A percentile compares a stretch with the other conserved stretches of the same genome.
Evolutionary conservation across 1,140 invertebrate genomes (phyloP).

Genomic region (Drosophila quadrilineata): DNA sequence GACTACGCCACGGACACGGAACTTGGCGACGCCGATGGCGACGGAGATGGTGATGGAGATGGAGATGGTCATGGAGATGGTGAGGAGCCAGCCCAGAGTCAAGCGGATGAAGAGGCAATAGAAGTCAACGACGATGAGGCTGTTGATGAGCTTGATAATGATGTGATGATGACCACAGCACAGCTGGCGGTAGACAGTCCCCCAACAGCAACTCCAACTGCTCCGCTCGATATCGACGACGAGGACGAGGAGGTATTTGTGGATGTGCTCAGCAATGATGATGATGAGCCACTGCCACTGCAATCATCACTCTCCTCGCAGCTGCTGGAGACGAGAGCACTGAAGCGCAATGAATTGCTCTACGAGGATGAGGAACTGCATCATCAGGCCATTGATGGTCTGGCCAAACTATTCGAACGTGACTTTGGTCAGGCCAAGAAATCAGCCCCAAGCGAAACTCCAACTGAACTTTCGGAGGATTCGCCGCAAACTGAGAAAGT

Average conservation of each 20-base stretch:
- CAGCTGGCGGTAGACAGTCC: too few species aligned
- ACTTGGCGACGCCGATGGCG: constrained; percentile 37
- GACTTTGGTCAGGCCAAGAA: constrained; percentile 43
- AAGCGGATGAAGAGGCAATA: constrained; percentile 4
- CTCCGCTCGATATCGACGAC: neutral
- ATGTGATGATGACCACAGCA: too few species aligned
- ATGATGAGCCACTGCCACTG: constrained; percentile 44
- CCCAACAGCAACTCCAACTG: too few species aligned
- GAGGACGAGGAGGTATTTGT: constrained; percentile 57
- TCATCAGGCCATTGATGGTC: constrained; percentile 68
- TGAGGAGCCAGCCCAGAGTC: too few species aligned
- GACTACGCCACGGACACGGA: constrained; percentile 61
- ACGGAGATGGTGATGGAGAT: constrained; percentile 48
- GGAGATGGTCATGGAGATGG: constrained; percentile 53
- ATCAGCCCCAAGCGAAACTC: constrained; percentile 1
- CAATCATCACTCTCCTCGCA: neutral
- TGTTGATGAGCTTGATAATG: neutral
- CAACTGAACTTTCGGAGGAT: constrained; percentile 19
- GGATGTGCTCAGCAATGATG: constrained; percentile 63
- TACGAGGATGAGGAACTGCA: constrained; percentile 78
- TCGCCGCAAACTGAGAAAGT: constrained; percentile 76
- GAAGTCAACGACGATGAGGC: neutral
- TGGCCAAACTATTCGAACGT: constrained; percentile 72
- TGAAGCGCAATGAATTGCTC: constrained; percentile 66
- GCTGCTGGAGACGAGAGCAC: constrained; percentile 37